Base-by-base conservation (phyloP, 2,888 invertebrate species). In the Hypsopygia costalis region DNA sequence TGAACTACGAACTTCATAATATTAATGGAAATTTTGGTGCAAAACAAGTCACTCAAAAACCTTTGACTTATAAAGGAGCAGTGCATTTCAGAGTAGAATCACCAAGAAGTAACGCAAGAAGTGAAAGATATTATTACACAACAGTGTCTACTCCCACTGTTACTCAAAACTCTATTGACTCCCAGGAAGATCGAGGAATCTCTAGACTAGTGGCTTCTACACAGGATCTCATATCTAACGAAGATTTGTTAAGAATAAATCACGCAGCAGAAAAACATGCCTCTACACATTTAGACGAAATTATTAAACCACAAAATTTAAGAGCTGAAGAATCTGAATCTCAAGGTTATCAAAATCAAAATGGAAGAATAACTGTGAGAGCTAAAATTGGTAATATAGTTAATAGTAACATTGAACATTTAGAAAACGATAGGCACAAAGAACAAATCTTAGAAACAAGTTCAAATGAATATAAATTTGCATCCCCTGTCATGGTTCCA, bases 191-290 rank as follows among this genome's bases (percentile, higher is more conserved):
- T 25, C 16, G 3, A 16, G 81, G 86, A 1, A 82, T 85, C 29
- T 81, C 83, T 2, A 90, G 80, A 55, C 68, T 92, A 29, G 90
- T 91, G 8, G 90, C 90, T 30, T 90, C 86, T 1, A 91, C 91
- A 0, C 90, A 90, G 60, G 90, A 92, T 64, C 70, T 92, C 6
- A 90, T 93, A 44, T 85, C 91, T 0, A 91, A 91, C 46, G 90
- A 92, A 57, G 93, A 93, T 66, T 83, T 93, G 6, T 54, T 92
- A 6, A 90, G 89, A 58, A 93, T 93, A 0, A 93, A 93, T 43
- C 79, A 87, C 21, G 82, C 88, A 0, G 77, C 69, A 6, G 87
- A 87, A 56, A 77, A 75, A 48, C 57, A 72, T 4, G 56, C 69
- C 0, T 59, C 59, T 27, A 63, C 69, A 6, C 64, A 72, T 33